phyloP scores from a whole-genome alignment of 2,797 vertebrate species.

The Notoglanidium macrostoma region DNA sequence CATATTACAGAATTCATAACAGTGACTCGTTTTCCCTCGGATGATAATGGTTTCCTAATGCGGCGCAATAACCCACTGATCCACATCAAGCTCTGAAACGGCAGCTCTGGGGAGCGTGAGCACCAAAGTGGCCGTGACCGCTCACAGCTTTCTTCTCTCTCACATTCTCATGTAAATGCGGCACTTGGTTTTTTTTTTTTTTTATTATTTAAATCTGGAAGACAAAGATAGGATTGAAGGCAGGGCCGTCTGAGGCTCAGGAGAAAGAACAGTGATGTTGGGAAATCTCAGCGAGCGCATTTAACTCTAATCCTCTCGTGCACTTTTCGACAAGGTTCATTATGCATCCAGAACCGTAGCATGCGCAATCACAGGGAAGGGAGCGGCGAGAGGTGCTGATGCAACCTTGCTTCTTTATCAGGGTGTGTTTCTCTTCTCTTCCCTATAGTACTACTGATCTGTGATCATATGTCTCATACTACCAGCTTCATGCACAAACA shows the following conservation, averaged over 20 bases:
- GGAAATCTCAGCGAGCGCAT: constrained; percentile 35
- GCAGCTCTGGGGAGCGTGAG: constrained; percentile 34
- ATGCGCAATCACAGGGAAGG: constrained; percentile 42
- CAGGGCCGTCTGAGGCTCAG: constrained; percentile 35
- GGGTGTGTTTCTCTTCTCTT: neutral
- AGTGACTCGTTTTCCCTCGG: neutral
- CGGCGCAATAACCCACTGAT: constrained; percentile 28
- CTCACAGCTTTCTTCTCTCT: neutral
- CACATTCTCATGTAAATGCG: constrained; percentile 57
- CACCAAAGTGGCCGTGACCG: constrained; percentile 34
- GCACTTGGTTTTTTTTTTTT: constrained; percentile 52
- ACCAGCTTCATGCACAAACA: neutral
- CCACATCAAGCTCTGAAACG: constrained; percentile 13
- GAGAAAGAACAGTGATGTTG: constrained; percentile 7
- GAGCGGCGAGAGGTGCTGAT: constrained; percentile 34
- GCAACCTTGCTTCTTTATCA: neutral
- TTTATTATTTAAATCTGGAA: constrained; percentile 49
- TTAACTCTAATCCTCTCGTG: constrained; percentile 26
- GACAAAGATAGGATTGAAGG: constrained; percentile 56
- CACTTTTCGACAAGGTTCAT: constrained; percentile 47
- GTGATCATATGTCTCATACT: neutral
- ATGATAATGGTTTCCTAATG: constrained; percentile 45
- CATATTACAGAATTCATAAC: constrained; percentile 21
- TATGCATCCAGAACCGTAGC: constrained; percentile 63
- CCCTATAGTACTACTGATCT: neutral